Conservation (phyloP, 2,797 vertebrate genomes). For the Acipenser transmontanus region DNA sequence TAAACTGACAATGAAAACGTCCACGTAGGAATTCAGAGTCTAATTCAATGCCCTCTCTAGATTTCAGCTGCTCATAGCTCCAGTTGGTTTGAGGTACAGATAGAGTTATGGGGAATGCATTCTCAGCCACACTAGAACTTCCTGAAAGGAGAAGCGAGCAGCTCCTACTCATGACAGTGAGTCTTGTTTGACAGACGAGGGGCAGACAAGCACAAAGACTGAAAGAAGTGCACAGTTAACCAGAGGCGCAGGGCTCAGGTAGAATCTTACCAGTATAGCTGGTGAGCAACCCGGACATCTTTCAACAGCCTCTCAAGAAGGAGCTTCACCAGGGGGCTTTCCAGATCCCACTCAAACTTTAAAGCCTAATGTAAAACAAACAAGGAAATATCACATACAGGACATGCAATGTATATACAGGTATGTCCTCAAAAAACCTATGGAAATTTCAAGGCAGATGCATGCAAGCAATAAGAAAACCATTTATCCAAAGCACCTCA, state of each 20-base stretch:
- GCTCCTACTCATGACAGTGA: too few relatives aligned
- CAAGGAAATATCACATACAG: background rate
- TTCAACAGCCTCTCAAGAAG: constrained; percentile 67
- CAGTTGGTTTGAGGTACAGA: background rate
- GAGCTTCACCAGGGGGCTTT: constrained; percentile 69
- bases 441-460: background rate
- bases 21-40: too few relatives aligned
- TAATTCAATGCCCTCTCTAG: too few relatives aligned
- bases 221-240: background rate
- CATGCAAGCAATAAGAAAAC: background rate
- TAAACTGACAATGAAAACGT: too few relatives aligned
- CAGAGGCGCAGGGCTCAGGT: background rate
- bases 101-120: background rate
- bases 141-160: too few relatives aligned
- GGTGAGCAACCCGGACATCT: constrained; percentile 67
- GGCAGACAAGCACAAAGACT: too few relatives aligned
- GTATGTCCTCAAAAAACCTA: too few relatives aligned
- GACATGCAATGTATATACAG: background rate
- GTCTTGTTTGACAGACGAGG: too few relatives aligned
- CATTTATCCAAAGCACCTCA: background rate
- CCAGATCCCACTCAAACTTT: constrained; percentile 78
- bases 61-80: too few relatives aligned
- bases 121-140: too few relatives aligned
- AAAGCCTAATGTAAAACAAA: constrained; percentile 53
- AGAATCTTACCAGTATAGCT: constrained; percentile 71